Conservation (phyloP, 2,888 invertebrate species). For the Sepiola atlantica region DNA sequence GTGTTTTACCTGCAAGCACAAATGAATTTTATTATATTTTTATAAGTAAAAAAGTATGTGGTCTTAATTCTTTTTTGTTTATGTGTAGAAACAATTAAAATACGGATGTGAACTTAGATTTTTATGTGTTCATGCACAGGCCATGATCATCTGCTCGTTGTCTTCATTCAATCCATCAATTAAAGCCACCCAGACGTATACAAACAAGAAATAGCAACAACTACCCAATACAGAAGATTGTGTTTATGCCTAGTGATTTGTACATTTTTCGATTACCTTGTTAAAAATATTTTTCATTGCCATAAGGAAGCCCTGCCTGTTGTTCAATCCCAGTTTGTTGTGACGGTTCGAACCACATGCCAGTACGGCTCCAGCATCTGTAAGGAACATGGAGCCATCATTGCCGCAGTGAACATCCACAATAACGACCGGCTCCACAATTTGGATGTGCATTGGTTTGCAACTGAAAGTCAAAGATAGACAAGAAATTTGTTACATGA, state of each 20-base stretch:
- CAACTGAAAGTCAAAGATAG: conserved; percentile 70
- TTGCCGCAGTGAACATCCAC: conserved; percentile 79
- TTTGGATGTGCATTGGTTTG: conserved; percentile 75
- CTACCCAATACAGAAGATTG: no score
- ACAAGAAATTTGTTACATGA: not conserved
- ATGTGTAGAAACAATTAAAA: no score
- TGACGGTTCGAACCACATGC: conserved; percentile 81
- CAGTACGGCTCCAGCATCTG: conserved; percentile 79
- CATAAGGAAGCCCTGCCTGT: conserved; percentile 76
- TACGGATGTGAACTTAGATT: no score
- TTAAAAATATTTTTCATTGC: conserved; percentile 76
- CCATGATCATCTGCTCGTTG: no score
- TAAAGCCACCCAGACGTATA: not conserved
- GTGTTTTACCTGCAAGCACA: no score
- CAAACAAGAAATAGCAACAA: no score
- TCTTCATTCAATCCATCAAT: no score
- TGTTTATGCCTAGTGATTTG: no score
- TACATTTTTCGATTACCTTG: conserved; percentile 62
- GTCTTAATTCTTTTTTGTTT: no score
- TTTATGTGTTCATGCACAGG: no score
- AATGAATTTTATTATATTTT: no score
- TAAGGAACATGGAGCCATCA: conserved; percentile 80
- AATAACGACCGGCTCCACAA: conserved; percentile 77
- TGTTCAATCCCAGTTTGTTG: conserved; percentile 81
- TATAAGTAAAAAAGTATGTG: no score